Base-by-base conservation (phyloP, 2,113 vertebrate genomes). In the Platysteira castanea region DNA sequence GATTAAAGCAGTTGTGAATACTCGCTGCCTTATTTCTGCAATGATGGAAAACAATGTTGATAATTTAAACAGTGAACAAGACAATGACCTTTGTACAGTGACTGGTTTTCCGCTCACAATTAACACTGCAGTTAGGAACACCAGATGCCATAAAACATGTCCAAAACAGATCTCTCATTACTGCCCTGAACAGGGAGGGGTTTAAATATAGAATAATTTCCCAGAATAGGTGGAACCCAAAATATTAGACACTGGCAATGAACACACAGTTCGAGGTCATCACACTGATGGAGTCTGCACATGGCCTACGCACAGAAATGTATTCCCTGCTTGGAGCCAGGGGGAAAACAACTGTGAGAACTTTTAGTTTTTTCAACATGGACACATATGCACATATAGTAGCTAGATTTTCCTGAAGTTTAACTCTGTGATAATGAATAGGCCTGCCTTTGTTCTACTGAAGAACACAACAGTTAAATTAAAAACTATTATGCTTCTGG, bases 331-430 rank as follows among this genome's bases (percentile, higher is more conserved):
- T 46, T 39, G 19, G 18, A 35, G 24, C 0, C 3, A 6, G 2
- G 10, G 5, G 14, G 1, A 44, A 26, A 68, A 64, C 42, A 76
- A 59, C 11, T 18, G n/a, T 12, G 24, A 69, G 5, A 91, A 77
- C 23, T 41, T 88, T 2, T 10, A 30, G 3, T 3, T 54, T 73
- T 61, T 39, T 13, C 37, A 60, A 74, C 17, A 30, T 15, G 12
- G 10, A 39, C 1, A 41, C 1, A 4, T 6, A 71, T 0, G 1
- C 46, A 57, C 7, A 65, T 47, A 33, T 1, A 69, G 41, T 19
- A 76, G 13, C 53, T 37, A 77, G 11, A 53, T 74, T 57, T 83
- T 68, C 44, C n/a, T 77, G 21, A 53, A 49, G 37, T 57, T 44
- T 67, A 92, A 63, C 39, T 26, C 28, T 74, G 46, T 4, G 6